Base-by-base conservation (phyloP, 2,113 vertebrate genomes). In the Bostrychus sinensis region DNA sequence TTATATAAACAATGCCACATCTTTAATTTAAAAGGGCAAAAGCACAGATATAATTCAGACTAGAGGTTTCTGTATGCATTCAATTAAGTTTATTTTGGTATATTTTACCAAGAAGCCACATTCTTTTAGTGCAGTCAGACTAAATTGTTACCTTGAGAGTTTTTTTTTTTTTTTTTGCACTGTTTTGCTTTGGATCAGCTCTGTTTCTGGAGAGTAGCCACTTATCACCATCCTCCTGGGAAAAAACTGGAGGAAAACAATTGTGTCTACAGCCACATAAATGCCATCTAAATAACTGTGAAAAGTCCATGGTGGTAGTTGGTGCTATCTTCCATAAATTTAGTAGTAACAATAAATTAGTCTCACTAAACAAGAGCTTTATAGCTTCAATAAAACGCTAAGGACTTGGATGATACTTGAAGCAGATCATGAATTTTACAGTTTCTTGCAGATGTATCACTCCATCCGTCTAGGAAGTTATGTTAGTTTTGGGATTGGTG, bases 21-120 rank as follows among this genome's bases (percentile, higher is more conserved):
- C 26, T 51, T 50, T 51, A 30, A 51, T 51, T 51, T 51, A 51
- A 51, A 51, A 51, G 48, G 25, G 14, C 48, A 30, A 50, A 39
- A 50, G 23, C 22, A 3, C 46, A 50, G 22, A 51, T 26, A 30
- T 51, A 51, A 30, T 51, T 28, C 16, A 51, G 16, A 30, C 14
- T 26, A 16, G 25, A 16, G 12, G 22, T 25, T 22, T 48, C 20
- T 7, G 12, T 16, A 16, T 7, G 3, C 16, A 9, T 28, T 51
- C n/a, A 14, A 14, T 51, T 51, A 51, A 32, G 30, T 48, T 48
- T 23, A 46, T 26, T 50, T 51, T 51, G 48, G n/a, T 51, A 28
- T 7, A 30, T 30, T 17, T 51, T 28, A 25, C 25, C 16, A 6
- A 10, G 25, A 51, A 10, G 23, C 48, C n/a, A 23, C 25, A 28